Conservation (phyloP, 2,797 vertebrate genomes). For the Halcyon smyrnensis region DNA sequence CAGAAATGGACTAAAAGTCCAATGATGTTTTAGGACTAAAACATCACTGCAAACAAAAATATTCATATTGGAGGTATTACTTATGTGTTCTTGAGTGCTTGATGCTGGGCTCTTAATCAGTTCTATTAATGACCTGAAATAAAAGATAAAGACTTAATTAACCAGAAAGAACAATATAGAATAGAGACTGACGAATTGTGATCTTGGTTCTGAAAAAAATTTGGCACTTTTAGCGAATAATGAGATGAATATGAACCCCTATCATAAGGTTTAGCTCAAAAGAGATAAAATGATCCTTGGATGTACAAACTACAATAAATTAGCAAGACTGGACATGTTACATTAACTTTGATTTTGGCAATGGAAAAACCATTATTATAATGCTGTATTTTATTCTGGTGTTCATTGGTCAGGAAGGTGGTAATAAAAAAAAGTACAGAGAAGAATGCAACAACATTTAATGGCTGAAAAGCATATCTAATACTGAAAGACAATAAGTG, state of each 20-base stretch:
- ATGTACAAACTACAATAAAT: not conserved
- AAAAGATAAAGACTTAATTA: not conserved
- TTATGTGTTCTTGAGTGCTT: not conserved
- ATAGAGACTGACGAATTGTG: not conserved
- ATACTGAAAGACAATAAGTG: not conserved
- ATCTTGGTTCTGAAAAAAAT: not conserved
- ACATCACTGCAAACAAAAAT: not conserved
- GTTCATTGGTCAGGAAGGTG: not conserved
- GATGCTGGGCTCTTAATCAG: not conserved
- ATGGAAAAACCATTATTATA: not conserved
- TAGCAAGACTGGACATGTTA: not conserved
- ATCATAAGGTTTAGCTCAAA: accelerated
- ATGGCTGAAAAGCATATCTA: not conserved
- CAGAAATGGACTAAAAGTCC: not conserved
- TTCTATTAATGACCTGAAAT: not conserved
- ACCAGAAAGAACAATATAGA: not conserved
- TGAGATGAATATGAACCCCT: not conserved
- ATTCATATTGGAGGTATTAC: not conserved
- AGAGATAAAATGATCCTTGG: not conserved
- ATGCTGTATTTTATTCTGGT: not conserved
- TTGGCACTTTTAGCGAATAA: not conserved
- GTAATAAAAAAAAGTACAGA: not conserved
- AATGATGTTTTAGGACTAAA: not conserved
- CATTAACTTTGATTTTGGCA: not conserved
- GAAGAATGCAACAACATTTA: not conserved